Evolutionary conservation across 1,140 invertebrate species (phyloP).

Genomic region (Drosophila albomicans): DNA sequence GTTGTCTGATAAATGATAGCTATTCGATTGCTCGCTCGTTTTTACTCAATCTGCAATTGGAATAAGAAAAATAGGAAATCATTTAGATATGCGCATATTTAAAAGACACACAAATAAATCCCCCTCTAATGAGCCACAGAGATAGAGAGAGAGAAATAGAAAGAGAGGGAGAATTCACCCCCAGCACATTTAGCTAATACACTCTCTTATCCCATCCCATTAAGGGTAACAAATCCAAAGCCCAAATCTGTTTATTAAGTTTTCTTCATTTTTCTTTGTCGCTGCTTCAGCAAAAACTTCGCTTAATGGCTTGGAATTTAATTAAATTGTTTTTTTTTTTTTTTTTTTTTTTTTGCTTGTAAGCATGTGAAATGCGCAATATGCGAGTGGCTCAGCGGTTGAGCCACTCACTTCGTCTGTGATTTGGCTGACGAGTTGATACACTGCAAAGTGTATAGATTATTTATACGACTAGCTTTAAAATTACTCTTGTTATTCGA

Average conservation of each 20-base stretch:
- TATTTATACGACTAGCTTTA: too few relatives aligned
- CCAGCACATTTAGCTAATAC: conserved; percentile 31
- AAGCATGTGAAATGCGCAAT: conserved; percentile 19
- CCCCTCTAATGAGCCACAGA: conserved; percentile 49
- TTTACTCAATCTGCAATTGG: conserved; percentile 72
- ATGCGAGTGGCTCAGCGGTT: conserved; percentile 26
- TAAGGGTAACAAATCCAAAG: conserved; percentile 17
- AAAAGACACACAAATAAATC: conserved; percentile 10
- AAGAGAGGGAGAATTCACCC: conserved; percentile 28
- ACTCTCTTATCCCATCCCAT: neutral
- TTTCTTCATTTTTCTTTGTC: conserved; percentile 27
- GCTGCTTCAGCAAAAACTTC: conserved; percentile 43
- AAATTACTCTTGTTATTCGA: too few relatives aligned
- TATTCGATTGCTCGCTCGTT: conserved; percentile 83
- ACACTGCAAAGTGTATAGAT: neutral
- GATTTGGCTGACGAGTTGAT: neutral
- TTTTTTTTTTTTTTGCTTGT: conserved; percentile 2
- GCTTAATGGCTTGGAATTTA: conserved; percentile 77
- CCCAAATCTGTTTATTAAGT: conserved; percentile 60
- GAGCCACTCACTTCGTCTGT: too few relatives aligned
- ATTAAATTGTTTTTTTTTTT: conserved; percentile 57
- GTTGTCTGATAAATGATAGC: conserved; percentile 69
- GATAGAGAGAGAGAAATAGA: conserved; percentile 6
- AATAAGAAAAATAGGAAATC: conserved; percentile 7
- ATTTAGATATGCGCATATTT: neutral